These are phyloP conservation scores for Pogonus chalceus DNA, from an alignment of 1,140 invertebrate genomes.

Conservation along the genomic window DNA sequence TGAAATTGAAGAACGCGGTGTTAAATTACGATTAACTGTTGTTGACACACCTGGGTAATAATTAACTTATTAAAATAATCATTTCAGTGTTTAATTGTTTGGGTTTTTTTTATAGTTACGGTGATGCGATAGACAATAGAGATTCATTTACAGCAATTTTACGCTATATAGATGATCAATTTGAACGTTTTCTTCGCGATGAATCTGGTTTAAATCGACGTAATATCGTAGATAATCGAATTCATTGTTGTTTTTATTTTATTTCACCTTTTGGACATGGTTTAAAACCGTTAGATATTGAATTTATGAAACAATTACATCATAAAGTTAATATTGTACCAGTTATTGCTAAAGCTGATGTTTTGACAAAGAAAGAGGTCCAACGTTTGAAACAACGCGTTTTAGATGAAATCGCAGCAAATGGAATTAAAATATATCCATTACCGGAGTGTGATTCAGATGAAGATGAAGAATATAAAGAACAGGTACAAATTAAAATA, in stretches of 20 bases:
- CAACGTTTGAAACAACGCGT: slow-evolving; percentile 78
- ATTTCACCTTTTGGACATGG: slow-evolving; percentile 98
- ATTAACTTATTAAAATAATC: too few species aligned
- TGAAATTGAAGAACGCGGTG: slow-evolving; percentile 87
- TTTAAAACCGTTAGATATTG: slow-evolving; percentile 82
- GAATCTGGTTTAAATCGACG: slow-evolving; percentile 85
- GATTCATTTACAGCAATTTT: slow-evolving; percentile 86
- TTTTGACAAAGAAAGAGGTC: slow-evolving; percentile 91
- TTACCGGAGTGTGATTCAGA: slow-evolving; percentile 93
- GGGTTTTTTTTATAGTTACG: too few species aligned
- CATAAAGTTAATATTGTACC: slow-evolving; percentile 98
- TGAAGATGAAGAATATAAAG: slow-evolving; percentile 90
- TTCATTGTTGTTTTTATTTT: slow-evolving; percentile 98
- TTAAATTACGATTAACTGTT: slow-evolving; percentile 79
- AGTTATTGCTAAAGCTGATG: slow-evolving; percentile 97
- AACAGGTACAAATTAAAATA: slow-evolving; percentile 51
- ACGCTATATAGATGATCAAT: slow-evolving; percentile 89
- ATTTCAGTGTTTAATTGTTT: too few species aligned
- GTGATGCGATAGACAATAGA: slow-evolving; percentile 97
- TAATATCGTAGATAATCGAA: slow-evolving; percentile 86
- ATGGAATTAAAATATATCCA: slow-evolving; percentile 88
- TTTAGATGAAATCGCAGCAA: slow-evolving; percentile 71
- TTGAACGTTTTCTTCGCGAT: slow-evolving; percentile 81
- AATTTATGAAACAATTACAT: slow-evolving; percentile 98
- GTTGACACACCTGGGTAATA: slow-evolving; percentile 98